These are phyloP conservation scores for Beris morrisii DNA, from an alignment of 2,888 invertebrate genomes.

Conservation along the genomic window DNA sequence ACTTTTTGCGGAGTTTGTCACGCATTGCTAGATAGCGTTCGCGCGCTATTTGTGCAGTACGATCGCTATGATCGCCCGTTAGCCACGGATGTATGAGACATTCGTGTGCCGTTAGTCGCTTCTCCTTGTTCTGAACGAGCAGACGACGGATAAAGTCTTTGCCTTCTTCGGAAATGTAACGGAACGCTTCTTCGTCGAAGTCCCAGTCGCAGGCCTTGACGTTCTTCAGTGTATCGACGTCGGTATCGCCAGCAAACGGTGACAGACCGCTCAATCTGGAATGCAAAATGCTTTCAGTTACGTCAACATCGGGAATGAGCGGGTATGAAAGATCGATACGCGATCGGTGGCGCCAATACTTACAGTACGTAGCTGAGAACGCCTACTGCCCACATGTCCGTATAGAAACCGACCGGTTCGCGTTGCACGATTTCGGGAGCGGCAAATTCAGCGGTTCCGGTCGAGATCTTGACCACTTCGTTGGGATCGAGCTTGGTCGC, in stretches of 20 bases:
- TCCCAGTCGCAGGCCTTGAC: conserved; percentile 99
- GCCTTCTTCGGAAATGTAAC: conserved; percentile 91
- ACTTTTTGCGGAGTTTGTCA: conserved; percentile 81
- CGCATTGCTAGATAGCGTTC: conserved; percentile 85
- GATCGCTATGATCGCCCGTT: conserved; percentile 77
- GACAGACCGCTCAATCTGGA: conserved; percentile 91
- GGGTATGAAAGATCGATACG: background rate
- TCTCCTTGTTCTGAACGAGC: conserved; percentile 91
- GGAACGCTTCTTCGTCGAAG: conserved; percentile 95
- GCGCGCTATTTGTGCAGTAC: conserved; percentile 78
- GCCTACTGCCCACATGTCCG: conserved; percentile 99
- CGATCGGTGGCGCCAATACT: conserved; percentile 57
- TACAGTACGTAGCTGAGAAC: conserved; percentile 97
- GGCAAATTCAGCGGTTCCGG: conserved; percentile 99
- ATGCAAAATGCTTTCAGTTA: conserved; percentile 14
- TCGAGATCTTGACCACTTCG: conserved; percentile 97
- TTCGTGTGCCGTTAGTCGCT: conserved; percentile 98
- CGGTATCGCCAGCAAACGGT: conserved; percentile 98
- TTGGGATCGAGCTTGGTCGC: conserved; percentile 98
- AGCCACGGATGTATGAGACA: conserved; percentile 95
- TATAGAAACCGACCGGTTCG: conserved; percentile 99
- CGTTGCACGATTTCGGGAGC: conserved; percentile 99
- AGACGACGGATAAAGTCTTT: conserved; percentile 97
- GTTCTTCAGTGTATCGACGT: conserved; percentile 96
- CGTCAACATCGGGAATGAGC: too few species aligned